A percentile compares a stretch with the other conserved stretches of the same genome.
phyloP scores from a whole-genome alignment of 1,140 invertebrate genomes.

The Tribolium madens region DNA sequence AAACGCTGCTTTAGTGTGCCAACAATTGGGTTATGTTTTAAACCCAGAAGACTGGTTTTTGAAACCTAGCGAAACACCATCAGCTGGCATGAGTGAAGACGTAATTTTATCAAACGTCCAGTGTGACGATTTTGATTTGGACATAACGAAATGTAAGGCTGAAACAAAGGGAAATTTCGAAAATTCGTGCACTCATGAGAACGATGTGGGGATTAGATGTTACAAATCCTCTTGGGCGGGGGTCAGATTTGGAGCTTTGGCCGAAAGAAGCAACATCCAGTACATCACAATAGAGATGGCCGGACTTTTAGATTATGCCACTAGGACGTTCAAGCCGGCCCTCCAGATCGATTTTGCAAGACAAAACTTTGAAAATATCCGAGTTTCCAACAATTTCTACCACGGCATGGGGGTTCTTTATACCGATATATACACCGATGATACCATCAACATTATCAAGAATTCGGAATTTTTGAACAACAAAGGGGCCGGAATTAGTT shows the following conservation, averaged over 20 bases:
- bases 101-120: slow-evolving; percentile 88
- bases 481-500: slow-evolving; percentile 87
- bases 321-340: slow-evolving; percentile 90
- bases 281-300: slow-evolving; percentile 91
- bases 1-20: slow-evolving; percentile 93
- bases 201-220: slow-evolving; percentile 90
- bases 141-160: slow-evolving; percentile 88
- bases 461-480: slow-evolving; percentile 92
- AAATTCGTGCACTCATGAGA: slow-evolving; percentile 89
- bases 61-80: slow-evolving; percentile 83
- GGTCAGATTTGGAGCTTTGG: slow-evolving; percentile 87
- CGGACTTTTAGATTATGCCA: slow-evolving; percentile 93
- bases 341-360: slow-evolving; percentile 96
- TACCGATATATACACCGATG: slow-evolving; percentile 88
- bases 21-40: slow-evolving; percentile 92
- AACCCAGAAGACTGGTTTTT: slow-evolving; percentile 94
- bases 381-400: slow-evolving; percentile 84
- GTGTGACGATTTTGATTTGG: slow-evolving; percentile 92
- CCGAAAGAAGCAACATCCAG: slow-evolving; percentile 88
- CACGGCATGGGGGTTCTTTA: slow-evolving; percentile 91
- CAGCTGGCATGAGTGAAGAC: slow-evolving; percentile 80
- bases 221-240: slow-evolving; percentile 94
- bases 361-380: slow-evolving; percentile 88
- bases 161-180: slow-evolving; percentile 83
- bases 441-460: slow-evolving; percentile 85